Percentiles rank a stretch among this genome's conserved stretches.
phyloP scores from a whole-genome alignment of 2,113 vertebrate species.

The Sminthopsis crassicaudata region DNA sequence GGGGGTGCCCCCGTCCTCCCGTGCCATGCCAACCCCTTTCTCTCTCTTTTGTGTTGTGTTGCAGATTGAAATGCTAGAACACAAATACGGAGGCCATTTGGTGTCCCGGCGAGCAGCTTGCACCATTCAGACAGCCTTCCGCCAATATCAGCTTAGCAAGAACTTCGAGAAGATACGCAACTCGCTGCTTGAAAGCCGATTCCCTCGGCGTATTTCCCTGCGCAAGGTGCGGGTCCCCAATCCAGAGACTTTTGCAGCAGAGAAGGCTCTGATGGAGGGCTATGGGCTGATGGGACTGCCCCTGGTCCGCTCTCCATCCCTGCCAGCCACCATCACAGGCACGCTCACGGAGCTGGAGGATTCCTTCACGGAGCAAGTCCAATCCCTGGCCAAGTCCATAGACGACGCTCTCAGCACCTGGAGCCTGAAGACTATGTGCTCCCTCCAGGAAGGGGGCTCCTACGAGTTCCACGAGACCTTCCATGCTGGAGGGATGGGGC shows the following conservation, averaged over 20 bases:
- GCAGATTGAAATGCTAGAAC: slow-evolving; percentile 99
- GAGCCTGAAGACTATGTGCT: slow-evolving; percentile 97
- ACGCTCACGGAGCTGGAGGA: slow-evolving; percentile 97
- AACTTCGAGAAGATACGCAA: slow-evolving; percentile 99
- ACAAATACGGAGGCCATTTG: slow-evolving; percentile 97
- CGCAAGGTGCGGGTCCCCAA: slow-evolving; percentile 93
- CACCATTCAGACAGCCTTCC: slow-evolving; percentile 98
- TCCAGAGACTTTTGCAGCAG: slow-evolving; percentile 91
- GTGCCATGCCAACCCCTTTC: background rate
- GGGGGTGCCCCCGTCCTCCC: background rate
- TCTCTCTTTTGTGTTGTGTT: slow-evolving; percentile 43
- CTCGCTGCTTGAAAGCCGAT: slow-evolving; percentile 95
- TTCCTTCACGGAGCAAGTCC: slow-evolving; percentile 97
- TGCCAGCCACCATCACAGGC: slow-evolving; percentile 90
- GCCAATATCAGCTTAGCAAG: slow-evolving; percentile 99
- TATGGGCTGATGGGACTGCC: slow-evolving; percentile 93
- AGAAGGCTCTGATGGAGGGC: slow-evolving; percentile 94
- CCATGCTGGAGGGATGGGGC: slow-evolving; percentile 81
- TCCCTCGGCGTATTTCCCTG: slow-evolving; percentile 95
- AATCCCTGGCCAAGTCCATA: slow-evolving; percentile 97
- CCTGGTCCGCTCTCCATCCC: slow-evolving; percentile 91
- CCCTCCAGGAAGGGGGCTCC: slow-evolving; percentile 88
- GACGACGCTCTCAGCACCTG: slow-evolving; percentile 98
- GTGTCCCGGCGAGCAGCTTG: slow-evolving; percentile 96
- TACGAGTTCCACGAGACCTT: slow-evolving; percentile 95